These are phyloP conservation scores for Aphaenogaster floridana DNA, from an alignment of 1,140 invertebrate genomes.

Conservation along the genomic window DNA sequence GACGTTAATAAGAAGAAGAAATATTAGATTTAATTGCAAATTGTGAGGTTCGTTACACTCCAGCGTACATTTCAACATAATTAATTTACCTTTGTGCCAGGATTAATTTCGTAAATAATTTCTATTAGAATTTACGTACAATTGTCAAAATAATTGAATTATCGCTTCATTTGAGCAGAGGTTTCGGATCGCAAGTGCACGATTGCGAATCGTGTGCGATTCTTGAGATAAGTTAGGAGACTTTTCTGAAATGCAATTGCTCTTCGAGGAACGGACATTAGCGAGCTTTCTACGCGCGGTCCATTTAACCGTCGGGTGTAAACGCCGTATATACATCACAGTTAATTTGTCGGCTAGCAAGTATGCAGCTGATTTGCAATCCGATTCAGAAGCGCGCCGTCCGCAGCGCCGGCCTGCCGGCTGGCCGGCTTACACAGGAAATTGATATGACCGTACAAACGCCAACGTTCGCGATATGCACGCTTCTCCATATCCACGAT, in stretches of 20 bases:
- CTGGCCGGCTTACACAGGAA: constrained; percentile 60
- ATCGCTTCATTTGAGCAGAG: not conserved
- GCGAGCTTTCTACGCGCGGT: not conserved
- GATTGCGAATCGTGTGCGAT: not conserved
- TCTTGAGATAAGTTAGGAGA: not conserved
- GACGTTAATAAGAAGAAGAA: not conserved
- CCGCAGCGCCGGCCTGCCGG: not conserved
- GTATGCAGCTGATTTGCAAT: constrained; percentile 71
- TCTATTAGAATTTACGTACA: not conserved
- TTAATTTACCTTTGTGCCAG: not conserved
- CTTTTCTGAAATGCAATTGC: constrained; percentile 21
- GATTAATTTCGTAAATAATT: not conserved
- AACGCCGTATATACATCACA: constrained; percentile 5
- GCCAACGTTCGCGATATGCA: constrained; percentile 23
- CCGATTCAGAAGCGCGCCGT: constrained; percentile 57
- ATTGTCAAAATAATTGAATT: not conserved
- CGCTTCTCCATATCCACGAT: constrained; percentile 54
- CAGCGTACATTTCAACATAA: not conserved
- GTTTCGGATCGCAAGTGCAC: not conserved
- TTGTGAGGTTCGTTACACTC: not conserved
- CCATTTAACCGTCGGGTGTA: constrained; percentile 5
- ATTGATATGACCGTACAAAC: constrained; percentile 68
- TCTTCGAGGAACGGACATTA: not conserved
- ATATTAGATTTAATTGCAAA: not conserved
- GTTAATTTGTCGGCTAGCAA: constrained; percentile 69